A percentile compares a stretch with the other conserved stretches of the same genome.
Evolutionary conservation across 2,797 vertebrate genomes (phyloP).

Genomic region (Neoniphon sammara): DNA sequence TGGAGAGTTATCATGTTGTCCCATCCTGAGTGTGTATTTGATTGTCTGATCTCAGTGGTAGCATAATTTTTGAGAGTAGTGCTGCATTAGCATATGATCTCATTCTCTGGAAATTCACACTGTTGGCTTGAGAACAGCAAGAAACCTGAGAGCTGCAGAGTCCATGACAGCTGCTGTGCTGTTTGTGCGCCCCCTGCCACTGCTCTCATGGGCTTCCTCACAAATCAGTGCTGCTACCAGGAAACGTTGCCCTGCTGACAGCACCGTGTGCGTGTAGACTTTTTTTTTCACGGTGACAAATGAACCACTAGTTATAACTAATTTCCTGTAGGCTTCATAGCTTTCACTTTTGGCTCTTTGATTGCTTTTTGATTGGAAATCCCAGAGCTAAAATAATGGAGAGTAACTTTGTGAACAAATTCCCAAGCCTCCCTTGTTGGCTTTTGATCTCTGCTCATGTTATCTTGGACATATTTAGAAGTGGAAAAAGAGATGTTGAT

Average conservation of each 20-base stretch:
- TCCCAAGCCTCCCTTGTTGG: background rate
- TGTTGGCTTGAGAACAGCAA: slow-evolving; percentile 74
- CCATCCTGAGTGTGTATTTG: slow-evolving; percentile 48
- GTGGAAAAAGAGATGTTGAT: slow-evolving; percentile 37
- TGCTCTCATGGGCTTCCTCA: slow-evolving; percentile 53
- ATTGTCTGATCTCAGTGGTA: slow-evolving; percentile 65
- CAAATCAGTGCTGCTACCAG: slow-evolving; percentile 41
- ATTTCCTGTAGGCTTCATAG: background rate
- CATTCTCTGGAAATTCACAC: slow-evolving; percentile 82
- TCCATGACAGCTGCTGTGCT: slow-evolving; percentile 76
- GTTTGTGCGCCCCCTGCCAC: slow-evolving; percentile 53
- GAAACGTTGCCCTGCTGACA: slow-evolving; percentile 44
- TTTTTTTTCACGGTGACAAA: slow-evolving; percentile 19
- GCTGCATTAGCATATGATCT: slow-evolving; percentile 77
- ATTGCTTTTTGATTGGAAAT: background rate
- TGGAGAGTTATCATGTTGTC: slow-evolving; percentile 27
- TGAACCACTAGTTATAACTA: slow-evolving; percentile 10
- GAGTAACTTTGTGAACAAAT: background rate
- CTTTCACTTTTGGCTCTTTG: background rate
- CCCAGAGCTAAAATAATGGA: background rate
- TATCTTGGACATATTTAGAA: slow-evolving; percentile 38
- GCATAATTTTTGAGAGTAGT: slow-evolving; percentile 64
- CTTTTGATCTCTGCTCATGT: slow-evolving; percentile 25
- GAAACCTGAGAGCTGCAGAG: slow-evolving; percentile 78
- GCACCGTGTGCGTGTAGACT: slow-evolving; percentile 11